phyloP scores from a whole-genome alignment of 2,797 vertebrate genomes.

The Tolypeutes matacus region DNA sequence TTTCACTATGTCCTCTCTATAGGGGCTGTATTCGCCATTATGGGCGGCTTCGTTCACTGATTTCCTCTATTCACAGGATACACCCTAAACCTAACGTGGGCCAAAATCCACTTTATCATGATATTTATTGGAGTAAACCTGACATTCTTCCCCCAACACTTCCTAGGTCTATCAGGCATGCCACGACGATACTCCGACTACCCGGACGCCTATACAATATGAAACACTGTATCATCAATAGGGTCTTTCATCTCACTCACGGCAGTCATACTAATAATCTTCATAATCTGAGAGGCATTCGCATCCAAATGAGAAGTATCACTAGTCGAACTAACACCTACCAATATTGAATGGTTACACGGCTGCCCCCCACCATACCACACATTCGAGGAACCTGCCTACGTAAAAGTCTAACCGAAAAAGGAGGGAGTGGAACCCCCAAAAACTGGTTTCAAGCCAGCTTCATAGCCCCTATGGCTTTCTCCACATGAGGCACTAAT shows the following conservation, averaged over 20 bases:
- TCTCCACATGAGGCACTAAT: conserved; percentile 82
- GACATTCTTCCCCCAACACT: too few species aligned
- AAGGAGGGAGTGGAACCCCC: conserved; percentile 82
- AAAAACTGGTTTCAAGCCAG: neutral
- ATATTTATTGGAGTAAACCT: too few species aligned
- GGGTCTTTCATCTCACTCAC: conserved; percentile 58
- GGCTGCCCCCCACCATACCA: conserved; percentile 84
- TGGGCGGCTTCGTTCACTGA: too few species aligned
- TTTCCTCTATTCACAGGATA: too few species aligned
- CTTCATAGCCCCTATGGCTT: conserved; percentile 78
- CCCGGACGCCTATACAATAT: neutral
- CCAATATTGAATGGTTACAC: conserved; percentile 66
- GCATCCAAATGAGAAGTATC: conserved; percentile 67
- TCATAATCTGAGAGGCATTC: conserved; percentile 83
- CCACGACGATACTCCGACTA: too few species aligned
- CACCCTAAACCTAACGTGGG: too few species aligned
- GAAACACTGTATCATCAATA: conserved; percentile 79
- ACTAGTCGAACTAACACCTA: neutral
- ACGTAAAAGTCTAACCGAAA: too few species aligned
- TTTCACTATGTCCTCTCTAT: too few species aligned
- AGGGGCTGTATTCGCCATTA: too few species aligned
- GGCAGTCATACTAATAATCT: conserved; percentile 76
- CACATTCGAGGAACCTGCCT: conserved; percentile 1
- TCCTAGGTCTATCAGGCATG: too few species aligned
- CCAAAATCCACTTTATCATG: too few species aligned